Percentiles rank a stretch among this genome's conserved stretches.
Conservation (phyloP, 2,888 invertebrate species). For the Eupithecia abbreviata region DNA sequence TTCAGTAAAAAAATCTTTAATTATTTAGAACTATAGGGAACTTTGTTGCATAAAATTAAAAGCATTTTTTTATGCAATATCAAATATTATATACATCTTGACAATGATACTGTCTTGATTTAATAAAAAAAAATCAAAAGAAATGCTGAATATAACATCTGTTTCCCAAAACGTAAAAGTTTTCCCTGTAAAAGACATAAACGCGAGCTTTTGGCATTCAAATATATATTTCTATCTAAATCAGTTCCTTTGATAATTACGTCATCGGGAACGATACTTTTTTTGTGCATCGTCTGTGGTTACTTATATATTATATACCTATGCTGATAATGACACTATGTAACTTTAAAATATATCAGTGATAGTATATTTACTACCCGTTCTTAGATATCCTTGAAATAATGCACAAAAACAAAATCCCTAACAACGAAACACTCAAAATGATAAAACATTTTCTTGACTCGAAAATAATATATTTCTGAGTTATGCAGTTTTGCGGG, state of each 20-base stretch:
- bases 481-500: not conserved
- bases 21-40: not conserved
- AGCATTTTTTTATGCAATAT: not conserved
- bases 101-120: not conserved
- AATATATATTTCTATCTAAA: not conserved
- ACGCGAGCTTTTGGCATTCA: conserved; percentile 53
- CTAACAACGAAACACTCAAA: not conserved
- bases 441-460: not conserved
- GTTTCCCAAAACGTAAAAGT: conserved; percentile 6
- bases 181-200: conserved; percentile 70
- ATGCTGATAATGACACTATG: not conserved
- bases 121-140: not conserved
- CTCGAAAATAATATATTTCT: not conserved
- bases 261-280: not conserved
- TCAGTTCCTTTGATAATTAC: not conserved
- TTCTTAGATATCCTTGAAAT: not conserved
- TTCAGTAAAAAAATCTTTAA: not conserved
- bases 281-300: not conserved
- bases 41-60: no score
- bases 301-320: not conserved
- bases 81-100: not conserved
- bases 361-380: not conserved
- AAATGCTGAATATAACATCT: not conserved
- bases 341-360: not conserved
- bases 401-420: not conserved